Evolutionary conservation across 1,140 invertebrate species (phyloP).

Genomic region (Wiebesia pumilae): DNA sequence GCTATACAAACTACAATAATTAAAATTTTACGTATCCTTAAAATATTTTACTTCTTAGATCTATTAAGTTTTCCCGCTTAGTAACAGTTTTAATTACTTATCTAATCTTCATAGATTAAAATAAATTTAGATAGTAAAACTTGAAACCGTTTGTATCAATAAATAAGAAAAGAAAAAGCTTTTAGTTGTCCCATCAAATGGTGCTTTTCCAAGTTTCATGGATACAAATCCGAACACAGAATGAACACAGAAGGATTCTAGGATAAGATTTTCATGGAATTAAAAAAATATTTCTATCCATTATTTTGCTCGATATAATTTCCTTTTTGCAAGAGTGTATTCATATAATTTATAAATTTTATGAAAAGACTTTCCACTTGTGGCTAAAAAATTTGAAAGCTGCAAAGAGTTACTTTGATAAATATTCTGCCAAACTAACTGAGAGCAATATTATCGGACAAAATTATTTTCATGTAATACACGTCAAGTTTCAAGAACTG

Average conservation of each 20-base stretch:
- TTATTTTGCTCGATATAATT: no score
- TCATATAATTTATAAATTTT: no score
- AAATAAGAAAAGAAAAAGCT: background rate
- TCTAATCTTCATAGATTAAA: background rate
- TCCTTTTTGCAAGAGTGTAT: no score
- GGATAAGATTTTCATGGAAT: no score
- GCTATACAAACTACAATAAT: no score
- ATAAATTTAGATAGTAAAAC: background rate
- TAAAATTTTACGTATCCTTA: no score
- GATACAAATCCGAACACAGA: background rate
- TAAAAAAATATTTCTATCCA: no score
- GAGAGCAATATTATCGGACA: background rate
- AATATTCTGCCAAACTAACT: background rate
- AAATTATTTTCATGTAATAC: background rate
- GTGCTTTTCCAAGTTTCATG: background rate
- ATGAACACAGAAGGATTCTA: no score
- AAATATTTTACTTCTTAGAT: no score
- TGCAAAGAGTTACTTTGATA: background rate
- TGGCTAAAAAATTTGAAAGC: background rate
- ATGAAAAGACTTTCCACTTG: no score
- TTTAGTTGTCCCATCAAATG: background rate
- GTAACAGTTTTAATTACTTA: background rate
- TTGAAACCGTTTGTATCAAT: background rate
- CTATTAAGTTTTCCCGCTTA: background rate
- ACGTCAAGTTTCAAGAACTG: background rate